These are phyloP conservation scores for Bradypus variegatus DNA, from an alignment of 2,797 vertebrate genomes.

Conservation along the genomic window DNA sequence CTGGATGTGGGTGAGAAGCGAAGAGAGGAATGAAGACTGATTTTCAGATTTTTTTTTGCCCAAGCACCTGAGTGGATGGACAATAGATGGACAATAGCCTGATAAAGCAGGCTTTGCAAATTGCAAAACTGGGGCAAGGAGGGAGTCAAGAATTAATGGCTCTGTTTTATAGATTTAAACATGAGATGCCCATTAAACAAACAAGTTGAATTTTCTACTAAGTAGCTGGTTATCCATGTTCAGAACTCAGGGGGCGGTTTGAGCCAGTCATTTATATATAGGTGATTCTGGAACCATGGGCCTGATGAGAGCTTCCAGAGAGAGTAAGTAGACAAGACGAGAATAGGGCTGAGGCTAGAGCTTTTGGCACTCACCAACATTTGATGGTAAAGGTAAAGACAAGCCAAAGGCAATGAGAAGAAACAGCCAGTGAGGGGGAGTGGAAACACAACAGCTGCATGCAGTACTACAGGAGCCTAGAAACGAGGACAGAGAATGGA, in stretches of 20 bases:
- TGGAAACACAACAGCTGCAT: neutral
- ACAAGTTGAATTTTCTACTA: neutral
- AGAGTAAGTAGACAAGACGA: neutral
- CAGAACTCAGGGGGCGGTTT: neutral
- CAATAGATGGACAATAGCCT: no score
- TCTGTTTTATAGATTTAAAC: neutral
- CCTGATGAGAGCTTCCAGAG: neutral
- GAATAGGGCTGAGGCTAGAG: neutral
- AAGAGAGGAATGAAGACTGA: neutral
- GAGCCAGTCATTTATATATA: neutral
- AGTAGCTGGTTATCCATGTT: neutral
- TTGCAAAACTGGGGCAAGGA: neutral
- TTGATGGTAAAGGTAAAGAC: neutral
- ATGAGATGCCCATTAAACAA: neutral
- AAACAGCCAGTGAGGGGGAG: neutral
- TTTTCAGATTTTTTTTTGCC: neutral
- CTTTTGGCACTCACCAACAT: neutral
- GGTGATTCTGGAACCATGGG: neutral
- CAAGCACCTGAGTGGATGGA: neutral
- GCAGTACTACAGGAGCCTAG: neutral
- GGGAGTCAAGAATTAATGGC: neutral
- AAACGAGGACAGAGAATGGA: neutral
- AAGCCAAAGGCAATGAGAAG: constrained; percentile 2
- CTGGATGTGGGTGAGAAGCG: neutral
- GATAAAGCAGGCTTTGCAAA: neutral